Evolutionary conservation across 2,113 vertebrate species (phyloP).

Genomic region (Microtus montanus): DNA sequence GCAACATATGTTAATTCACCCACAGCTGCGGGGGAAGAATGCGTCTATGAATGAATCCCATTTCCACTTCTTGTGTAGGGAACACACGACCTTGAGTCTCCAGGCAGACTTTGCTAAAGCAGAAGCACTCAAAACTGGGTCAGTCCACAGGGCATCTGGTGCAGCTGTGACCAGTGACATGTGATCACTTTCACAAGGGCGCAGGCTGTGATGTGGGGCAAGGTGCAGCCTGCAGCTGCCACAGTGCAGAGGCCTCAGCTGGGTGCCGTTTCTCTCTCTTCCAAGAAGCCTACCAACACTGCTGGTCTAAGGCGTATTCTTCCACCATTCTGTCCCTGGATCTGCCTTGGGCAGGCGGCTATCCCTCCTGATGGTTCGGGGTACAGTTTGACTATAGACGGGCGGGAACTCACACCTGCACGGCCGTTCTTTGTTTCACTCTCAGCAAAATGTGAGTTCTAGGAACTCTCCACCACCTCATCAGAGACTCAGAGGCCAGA

Average conservation of each 20-base stretch:
- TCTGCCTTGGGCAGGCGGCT: accelerated
- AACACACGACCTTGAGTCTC: background rate
- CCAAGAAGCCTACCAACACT: accelerated
- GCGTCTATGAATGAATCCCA: background rate
- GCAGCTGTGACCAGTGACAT: background rate
- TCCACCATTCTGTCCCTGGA: accelerated
- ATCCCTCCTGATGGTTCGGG: too few relatives aligned
- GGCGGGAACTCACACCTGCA: background rate
- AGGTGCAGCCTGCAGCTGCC: background rate
- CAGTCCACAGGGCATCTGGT: accelerated
- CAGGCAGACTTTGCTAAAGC: accelerated
- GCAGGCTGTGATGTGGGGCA: background rate
- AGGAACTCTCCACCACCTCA: background rate
- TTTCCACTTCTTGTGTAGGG: background rate
- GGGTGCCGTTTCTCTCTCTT: background rate
- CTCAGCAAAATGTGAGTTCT: background rate
- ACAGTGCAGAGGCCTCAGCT: background rate
- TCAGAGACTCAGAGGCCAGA: background rate
- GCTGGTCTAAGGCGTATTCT: background rate
- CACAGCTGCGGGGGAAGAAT: too few relatives aligned
- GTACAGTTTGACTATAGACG: background rate
- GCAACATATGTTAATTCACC: too few relatives aligned
- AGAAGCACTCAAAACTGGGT: background rate
- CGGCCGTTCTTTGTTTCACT: background rate
- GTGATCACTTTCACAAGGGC: background rate